These are phyloP conservation scores for Rhinophrynus dorsalis DNA, from an alignment of 2,797 vertebrate genomes.

Conservation along the genomic window DNA sequence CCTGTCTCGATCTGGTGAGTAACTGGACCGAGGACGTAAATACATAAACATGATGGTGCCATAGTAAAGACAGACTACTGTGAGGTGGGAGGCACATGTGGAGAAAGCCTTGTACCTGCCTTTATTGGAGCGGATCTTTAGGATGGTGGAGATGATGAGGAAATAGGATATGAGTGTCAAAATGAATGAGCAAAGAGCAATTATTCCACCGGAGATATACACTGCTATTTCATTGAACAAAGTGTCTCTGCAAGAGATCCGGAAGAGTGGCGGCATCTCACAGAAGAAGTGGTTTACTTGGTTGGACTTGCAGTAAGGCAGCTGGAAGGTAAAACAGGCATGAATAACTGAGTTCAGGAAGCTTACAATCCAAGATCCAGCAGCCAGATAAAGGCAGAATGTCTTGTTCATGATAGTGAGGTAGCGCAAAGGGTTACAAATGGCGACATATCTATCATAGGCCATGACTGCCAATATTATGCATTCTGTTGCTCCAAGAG, in stretches of 20 bases:
- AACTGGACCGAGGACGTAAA: constrained; percentile 36
- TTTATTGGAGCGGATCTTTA: constrained; percentile 12
- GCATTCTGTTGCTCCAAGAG: constrained; percentile 6
- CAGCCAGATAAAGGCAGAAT: not conserved
- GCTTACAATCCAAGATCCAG: not conserved
- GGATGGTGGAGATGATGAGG: constrained; percentile 20
- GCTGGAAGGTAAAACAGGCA: not conserved
- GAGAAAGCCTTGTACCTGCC: constrained; percentile 26
- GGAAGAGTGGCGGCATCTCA: constrained; percentile 24
- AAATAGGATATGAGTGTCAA: constrained; percentile 20
- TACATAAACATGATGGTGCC: constrained; percentile 55
- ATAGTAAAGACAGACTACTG: constrained; percentile 49
- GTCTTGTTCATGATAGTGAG: constrained; percentile 9
- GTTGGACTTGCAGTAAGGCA: constrained; percentile 20
- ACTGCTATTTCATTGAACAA: constrained; percentile 20
- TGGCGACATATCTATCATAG: constrained; percentile 32
- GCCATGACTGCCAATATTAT: constrained; percentile 22
- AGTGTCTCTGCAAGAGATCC: constrained; percentile 11
- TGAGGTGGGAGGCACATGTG: constrained; percentile 24
- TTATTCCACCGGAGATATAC: constrained; percentile 2
- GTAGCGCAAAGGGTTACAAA: constrained; percentile 23
- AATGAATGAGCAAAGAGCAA: constrained; percentile 2
- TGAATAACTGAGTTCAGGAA: constrained; percentile 1
- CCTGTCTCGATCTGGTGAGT: not conserved
- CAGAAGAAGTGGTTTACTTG: constrained; percentile 26